Conservation (phyloP, 2,113 vertebrate genomes). For the Pygoscelis adeliae region DNA sequence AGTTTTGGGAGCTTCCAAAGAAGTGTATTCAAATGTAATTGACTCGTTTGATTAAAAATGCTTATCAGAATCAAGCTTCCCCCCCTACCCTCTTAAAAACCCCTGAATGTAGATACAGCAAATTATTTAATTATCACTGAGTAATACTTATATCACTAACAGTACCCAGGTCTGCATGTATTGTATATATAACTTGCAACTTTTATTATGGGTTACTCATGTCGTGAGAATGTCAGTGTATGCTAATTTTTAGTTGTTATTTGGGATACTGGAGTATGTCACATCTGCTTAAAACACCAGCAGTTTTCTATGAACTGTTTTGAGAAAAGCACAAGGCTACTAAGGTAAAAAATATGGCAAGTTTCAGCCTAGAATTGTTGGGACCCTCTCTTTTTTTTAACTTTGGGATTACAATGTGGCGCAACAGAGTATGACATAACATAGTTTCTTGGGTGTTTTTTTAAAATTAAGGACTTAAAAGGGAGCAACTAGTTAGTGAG, state of each 20-base stretch:
- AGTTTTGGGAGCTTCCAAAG: slow-evolving; percentile 5
- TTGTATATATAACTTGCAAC: background rate
- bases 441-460: background rate
- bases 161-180: background rate
- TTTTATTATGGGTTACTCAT: background rate
- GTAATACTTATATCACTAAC: background rate
- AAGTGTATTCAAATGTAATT: background rate
- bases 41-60: background rate
- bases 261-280: background rate
- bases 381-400: background rate
- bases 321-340: background rate
- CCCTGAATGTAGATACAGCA: background rate
- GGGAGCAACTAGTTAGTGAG: background rate
- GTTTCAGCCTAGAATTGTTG: background rate
- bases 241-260: background rate
- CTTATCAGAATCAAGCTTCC: background rate
- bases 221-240: background rate
- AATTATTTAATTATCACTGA: background rate
- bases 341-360: background rate
- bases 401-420: background rate
- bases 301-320: background rate
- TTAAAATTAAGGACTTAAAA: background rate
- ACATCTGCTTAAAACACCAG: background rate
- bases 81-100: background rate
- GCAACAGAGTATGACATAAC: background rate